These are phyloP conservation scores for Dasyprocta punctata DNA, from an alignment of 2,113 vertebrate genomes.

Conservation along the genomic window DNA sequence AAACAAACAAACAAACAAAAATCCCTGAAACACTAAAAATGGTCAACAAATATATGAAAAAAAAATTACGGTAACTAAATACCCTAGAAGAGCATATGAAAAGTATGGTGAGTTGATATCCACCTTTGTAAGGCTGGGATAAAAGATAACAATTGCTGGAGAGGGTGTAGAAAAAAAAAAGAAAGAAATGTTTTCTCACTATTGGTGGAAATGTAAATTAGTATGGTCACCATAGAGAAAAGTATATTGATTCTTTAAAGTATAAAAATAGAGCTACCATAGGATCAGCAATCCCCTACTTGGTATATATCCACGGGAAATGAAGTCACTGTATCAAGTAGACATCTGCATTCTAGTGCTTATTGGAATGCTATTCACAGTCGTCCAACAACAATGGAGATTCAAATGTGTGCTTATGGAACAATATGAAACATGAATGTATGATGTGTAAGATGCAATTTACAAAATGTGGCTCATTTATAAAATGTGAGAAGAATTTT, in stretches of 20 bases:
- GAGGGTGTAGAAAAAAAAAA: not conserved
- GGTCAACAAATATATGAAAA: not conserved
- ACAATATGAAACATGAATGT: not conserved
- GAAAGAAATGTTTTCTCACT: not conserved
- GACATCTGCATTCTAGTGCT: not conserved
- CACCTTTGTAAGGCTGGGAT: not conserved
- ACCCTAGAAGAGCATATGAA: not conserved
- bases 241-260: not conserved
- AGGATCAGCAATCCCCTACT: not conserved
- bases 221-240: not conserved
- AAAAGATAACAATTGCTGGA: not conserved
- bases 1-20: not conserved
- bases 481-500: slow-evolving; percentile 15
- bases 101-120: not conserved
- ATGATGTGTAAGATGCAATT: not conserved
- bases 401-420: not conserved
- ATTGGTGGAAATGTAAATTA: not conserved
- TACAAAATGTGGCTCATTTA: not conserved
- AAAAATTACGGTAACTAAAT: not conserved
- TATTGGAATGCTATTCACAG: not conserved
- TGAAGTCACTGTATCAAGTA: not conserved
- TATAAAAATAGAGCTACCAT: not conserved
- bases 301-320: not conserved
- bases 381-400: not conserved
- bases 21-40: not conserved